Base-by-base conservation (phyloP, 1,140 invertebrate genomes). In the Drosophila willistoni region DNA sequence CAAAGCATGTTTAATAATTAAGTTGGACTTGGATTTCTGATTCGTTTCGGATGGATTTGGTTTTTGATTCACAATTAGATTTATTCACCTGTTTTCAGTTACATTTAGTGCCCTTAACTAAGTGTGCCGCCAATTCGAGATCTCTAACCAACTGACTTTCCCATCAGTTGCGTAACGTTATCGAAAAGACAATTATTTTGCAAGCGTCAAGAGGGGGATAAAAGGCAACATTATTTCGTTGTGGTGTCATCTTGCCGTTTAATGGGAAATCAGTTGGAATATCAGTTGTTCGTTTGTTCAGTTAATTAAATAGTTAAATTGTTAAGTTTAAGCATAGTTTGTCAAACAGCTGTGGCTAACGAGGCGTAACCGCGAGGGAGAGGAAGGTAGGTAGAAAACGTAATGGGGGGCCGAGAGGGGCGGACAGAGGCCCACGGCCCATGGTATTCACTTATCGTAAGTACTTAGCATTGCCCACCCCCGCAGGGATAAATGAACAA, bases 291-390 rank as follows among this genome's bases (percentile, higher is more conserved):
- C 44, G 63, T 69, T 81, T 65, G 68, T 81, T 71, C 61, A 64
- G 67, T 74, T 85, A 85, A 85, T 85, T 85, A 86, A 85, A 86
- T 77, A 71, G 62, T 69, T 68, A 63, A 78, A 33, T 75, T 74
- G 71, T 56, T 61, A 61, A 59, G 56, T 59, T 59, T 33, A 51
- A 12, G 56, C 25, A 33, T 59, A 59, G 56, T 59, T 59, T 59
- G 56, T 59, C 56, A 59, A 59, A 59, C 75, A 77, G 66, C 71
- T 77, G 74, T 44, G 63, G 54, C 70, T 73, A 76, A 76, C 73
- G 73, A 76, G 42, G 64, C 73, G 47, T 72, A 72, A 34, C 73
- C 36, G 33, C 14, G 10, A 14, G 0, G 36, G 10, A 12, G 1
- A 12, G 36, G n/a, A n/a, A 12, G 36, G 22, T 25, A 25, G 22